Base-by-base conservation (phyloP, 23 tunicate genomes). In the Phallusia fumigata region DNA sequence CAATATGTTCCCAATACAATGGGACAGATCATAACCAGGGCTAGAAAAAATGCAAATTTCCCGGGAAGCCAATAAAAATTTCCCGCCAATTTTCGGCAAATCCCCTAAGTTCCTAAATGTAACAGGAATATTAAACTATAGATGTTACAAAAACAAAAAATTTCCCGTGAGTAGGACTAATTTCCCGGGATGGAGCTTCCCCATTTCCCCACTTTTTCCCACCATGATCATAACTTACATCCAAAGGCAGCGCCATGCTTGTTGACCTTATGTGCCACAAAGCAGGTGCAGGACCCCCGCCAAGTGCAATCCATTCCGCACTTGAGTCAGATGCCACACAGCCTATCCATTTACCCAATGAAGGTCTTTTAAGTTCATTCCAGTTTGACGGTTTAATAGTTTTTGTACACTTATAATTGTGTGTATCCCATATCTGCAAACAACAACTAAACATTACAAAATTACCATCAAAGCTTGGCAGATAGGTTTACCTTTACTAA, bases 281-380 rank as follows among this genome's bases (percentile, higher is more conserved):
- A 19, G 94, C 84, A 22, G 87, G 33, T 0, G 44, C 28, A 33
- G 96, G 96, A 30, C 96, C 96, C 32, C 96, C 96, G 15, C 96
- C 96, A 83, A 84, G 79, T 0, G 50, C 88, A 76, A 91, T 73
- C 96, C 96, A 91, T 45, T 91, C 85, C 51, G 84, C 81, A 80
- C 83, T 91, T 16, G 85, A 50, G 74, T 86, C 90, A 13, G 65
- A 35, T 26, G 88, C 69, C 77, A 91, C 90, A 75, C 85, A 91
- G 34, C 84, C 65, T 35, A 91, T 16, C 88, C 88, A 91, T 50
- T 83, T 86, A 30, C 96, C 96, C 28, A 36, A 52, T 40, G 83
- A 34, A 18, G 87, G 90, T 36, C 96, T 74, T 12, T 33, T 31
- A 0, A 91, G 52, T 30, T 82, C 53, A 19, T 79, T 58, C 16